A percentile compares a stretch with the other conserved stretches of the same genome.
These are phyloP conservation scores for Dicranocentrus wangi DNA, from an alignment of 2,888 invertebrate genomes.

Conservation along the genomic window DNA sequence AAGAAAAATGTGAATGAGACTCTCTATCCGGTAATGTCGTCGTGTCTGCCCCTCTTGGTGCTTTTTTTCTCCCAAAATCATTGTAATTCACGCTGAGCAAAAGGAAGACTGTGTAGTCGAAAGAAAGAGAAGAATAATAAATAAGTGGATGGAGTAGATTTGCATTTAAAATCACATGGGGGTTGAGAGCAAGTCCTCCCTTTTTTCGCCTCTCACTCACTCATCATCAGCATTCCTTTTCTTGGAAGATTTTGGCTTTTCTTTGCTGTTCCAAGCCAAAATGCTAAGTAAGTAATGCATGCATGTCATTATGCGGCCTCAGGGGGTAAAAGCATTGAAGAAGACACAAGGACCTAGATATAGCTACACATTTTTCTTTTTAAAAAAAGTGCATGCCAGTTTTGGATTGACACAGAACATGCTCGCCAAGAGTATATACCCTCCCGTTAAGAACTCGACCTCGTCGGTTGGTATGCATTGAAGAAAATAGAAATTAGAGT, in stretches of 20 bases:
- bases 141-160: constrained; percentile 62
- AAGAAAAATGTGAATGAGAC: no score
- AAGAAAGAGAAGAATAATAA: constrained; percentile 49
- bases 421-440: no score
- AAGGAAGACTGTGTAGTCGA: background rate
- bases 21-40: no score
- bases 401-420: no score
- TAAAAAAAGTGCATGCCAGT: no score
- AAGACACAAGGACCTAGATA: no score
- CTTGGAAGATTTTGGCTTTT: constrained; percentile 21
- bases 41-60: constrained; percentile 35
- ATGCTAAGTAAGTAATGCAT: constrained; percentile 37
- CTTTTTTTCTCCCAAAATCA: constrained; percentile 58
- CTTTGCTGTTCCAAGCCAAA: background rate
- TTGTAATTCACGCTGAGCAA: constrained; percentile 69
- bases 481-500: background rate
- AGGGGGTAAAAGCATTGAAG: constrained; percentile 2
- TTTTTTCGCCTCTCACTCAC: constrained; percentile 22
- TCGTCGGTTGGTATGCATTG: background rate
- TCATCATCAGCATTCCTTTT: constrained; percentile 49
- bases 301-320: constrained; percentile 48
- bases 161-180: constrained; percentile 70
- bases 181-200: constrained; percentile 39
- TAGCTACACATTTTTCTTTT: no score
- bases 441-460: no score